Conservation (phyloP, 2,888 invertebrate genomes). For the Lasioglossum lativentre region DNA sequence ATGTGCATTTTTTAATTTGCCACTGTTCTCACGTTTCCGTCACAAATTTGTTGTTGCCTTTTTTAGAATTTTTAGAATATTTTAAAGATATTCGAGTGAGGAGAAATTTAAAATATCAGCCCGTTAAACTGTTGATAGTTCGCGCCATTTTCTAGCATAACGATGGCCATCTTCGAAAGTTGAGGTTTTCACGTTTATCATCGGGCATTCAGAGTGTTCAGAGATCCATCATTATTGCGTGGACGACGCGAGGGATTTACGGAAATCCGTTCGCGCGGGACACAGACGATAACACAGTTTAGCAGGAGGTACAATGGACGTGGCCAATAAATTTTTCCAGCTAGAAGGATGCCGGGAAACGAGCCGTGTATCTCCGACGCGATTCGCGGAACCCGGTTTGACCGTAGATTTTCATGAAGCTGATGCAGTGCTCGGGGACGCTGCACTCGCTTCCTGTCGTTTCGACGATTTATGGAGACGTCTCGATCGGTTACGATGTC, state of each 20-base stretch:
- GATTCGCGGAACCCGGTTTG: background rate
- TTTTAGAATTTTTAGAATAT: no score
- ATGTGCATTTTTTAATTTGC: no score
- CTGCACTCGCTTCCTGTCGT: background rate
- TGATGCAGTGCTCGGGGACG: background rate
- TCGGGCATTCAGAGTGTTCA: background rate
- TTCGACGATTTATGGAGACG: conserved; percentile 7
- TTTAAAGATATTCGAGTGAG: background rate
- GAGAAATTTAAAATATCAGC: background rate
- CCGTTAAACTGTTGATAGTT: background rate
- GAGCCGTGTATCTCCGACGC: background rate
- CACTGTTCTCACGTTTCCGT: no score
- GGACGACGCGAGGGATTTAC: conserved; percentile 11
- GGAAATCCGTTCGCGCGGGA: conserved; percentile 43
- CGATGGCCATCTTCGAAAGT: background rate
- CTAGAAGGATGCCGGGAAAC: background rate
- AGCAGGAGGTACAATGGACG: conserved; percentile 32
- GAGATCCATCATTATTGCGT: conserved; percentile 23
- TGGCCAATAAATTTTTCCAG: conserved; percentile 37
- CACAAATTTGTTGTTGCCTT: no score
- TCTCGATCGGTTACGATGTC: background rate
- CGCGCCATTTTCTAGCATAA: background rate
- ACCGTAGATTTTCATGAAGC: conserved; percentile 8
- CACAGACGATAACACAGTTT: conserved; percentile 29
- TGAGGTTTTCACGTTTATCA: conserved; percentile 24